phyloP scores from a whole-genome alignment of 2,113 vertebrate species.

The Lophotis ruficrista region DNA sequence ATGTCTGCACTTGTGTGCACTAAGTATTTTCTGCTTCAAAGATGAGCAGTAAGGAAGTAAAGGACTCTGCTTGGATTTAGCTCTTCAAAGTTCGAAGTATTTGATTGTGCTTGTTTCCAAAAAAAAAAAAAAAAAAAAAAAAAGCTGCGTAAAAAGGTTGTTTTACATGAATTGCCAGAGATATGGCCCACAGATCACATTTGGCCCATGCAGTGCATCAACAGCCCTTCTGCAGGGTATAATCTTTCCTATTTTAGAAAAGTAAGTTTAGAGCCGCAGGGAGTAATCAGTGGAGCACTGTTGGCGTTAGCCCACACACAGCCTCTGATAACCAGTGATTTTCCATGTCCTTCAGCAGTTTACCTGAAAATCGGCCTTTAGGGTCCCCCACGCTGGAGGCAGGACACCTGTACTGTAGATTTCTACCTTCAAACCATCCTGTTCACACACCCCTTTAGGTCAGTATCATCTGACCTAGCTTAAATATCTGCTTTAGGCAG shows the following conservation, averaged over 20 bases:
- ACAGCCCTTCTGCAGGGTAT: not conserved
- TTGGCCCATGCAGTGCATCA: rapidly evolving
- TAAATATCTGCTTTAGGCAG: not conserved
- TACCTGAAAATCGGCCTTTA: not conserved
- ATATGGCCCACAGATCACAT: not conserved
- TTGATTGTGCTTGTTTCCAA: not conserved
- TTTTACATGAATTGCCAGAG: not conserved
- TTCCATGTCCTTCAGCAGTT: not conserved
- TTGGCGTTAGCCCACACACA: not conserved
- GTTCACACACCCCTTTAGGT: not conserved
- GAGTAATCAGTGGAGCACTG: not conserved
- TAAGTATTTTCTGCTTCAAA: not conserved
- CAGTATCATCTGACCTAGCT: not conserved
- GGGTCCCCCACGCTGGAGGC: no score
- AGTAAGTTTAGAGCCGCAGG: not conserved
- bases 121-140: no score
- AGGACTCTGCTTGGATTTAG: not conserved
- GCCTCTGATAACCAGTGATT: not conserved
- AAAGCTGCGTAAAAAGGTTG: not conserved
- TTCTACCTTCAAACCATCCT: not conserved
- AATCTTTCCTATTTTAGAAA: not conserved
- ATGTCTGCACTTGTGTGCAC: not conserved
- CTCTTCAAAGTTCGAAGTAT: not conserved
- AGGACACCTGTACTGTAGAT: not conserved
- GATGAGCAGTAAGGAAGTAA: not conserved